Conservation (phyloP, 2,113 vertebrate species). For the Petrocephalus microphthalmus region DNA sequence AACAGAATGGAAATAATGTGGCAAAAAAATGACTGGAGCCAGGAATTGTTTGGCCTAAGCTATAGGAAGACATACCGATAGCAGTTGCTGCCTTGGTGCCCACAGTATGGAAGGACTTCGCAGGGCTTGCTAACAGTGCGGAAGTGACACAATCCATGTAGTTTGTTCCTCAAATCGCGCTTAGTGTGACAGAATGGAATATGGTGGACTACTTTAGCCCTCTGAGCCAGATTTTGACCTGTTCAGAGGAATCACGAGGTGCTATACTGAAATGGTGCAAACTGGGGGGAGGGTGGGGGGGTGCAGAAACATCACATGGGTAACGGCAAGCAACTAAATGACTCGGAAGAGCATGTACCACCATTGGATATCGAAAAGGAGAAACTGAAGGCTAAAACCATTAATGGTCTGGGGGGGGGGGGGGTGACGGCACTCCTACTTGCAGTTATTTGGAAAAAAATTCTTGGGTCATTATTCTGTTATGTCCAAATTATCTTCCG, state of each 20-base stretch:
- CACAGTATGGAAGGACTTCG: constrained; percentile 15
- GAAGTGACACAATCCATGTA: neutral
- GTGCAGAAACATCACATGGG: constrained; percentile 5
- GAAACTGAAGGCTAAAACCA: neutral
- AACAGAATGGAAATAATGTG: neutral
- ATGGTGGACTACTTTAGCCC: neutral
- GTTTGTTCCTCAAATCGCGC: neutral
- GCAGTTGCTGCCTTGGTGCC: neutral
- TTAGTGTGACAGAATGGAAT: neutral
- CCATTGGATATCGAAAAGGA: neutral
- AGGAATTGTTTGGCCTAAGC: neutral
- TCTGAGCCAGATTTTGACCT: neutral
- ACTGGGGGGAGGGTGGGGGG: constrained; percentile 25
- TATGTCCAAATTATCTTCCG: neutral
- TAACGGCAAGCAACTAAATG: constrained; percentile 18
- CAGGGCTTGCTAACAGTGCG: neutral
- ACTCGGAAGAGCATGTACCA: constrained; percentile 14
- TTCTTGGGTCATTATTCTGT: neutral
- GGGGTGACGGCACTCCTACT: neutral
- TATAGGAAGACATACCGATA: neutral
- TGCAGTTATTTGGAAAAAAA: constrained; percentile 3
- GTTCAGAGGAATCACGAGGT: neutral
- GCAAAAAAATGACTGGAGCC: constrained; percentile 2
- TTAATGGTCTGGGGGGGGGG: neutral
- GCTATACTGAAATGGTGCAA: constrained; percentile 10